Percentiles rank a stretch among this genome's conserved stretches.
Conservation (phyloP, 2,113 vertebrate species). For the Acrocephalus kingi region DNA sequence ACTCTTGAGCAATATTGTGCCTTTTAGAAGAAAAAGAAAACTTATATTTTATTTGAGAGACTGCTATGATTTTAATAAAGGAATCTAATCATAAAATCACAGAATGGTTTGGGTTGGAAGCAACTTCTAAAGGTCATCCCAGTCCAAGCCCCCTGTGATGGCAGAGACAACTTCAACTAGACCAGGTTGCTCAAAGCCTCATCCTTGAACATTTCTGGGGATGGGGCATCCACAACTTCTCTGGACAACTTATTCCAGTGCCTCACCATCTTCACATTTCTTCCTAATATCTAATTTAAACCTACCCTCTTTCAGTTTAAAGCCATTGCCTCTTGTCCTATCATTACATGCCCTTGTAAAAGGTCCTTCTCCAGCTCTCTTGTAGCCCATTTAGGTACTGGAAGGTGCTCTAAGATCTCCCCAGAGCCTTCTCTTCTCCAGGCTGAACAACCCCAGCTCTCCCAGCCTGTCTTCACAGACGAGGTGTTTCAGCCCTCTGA, state of each 20-base stretch:
- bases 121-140: neutral
- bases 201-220: neutral
- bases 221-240: neutral
- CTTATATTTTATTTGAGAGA: neutral
- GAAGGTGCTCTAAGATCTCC: neutral
- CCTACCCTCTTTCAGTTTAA: neutral
- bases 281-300: neutral
- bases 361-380: neutral
- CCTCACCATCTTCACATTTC: neutral
- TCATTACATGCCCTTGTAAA: neutral
- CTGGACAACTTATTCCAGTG: neutral
- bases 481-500: neutral
- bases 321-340: too few relatives aligned
- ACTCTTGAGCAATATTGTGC: neutral
- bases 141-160: neutral
- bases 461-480: neutral
- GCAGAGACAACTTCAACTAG: neutral
- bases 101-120: neutral
- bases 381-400: neutral
- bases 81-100: neutral
- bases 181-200: neutral
- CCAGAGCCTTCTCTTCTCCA: neutral
- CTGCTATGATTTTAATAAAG: neutral
- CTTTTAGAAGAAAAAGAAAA: neutral
- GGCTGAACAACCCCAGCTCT: neutral